phyloP scores from a whole-genome alignment of 2,113 vertebrate species.

The Eubucco bourcierii region DNA sequence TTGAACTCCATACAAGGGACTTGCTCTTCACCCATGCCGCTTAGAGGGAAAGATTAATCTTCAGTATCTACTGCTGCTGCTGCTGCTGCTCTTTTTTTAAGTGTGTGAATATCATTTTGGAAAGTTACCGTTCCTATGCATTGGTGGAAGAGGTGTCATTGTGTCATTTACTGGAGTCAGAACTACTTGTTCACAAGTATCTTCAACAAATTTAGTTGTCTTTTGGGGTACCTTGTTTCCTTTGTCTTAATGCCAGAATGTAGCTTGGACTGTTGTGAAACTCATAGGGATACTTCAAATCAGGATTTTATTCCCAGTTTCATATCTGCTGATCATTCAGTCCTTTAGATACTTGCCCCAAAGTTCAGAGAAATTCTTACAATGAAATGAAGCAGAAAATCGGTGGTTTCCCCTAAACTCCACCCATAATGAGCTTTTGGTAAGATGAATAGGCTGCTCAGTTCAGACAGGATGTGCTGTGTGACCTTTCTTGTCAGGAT shows the following conservation, averaged over 20 bases:
- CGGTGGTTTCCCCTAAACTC: background rate
- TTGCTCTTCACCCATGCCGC: slow-evolving; percentile 20
- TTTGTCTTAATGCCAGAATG: background rate
- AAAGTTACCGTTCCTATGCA: background rate
- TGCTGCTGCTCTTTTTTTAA: background rate
- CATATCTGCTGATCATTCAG: background rate
- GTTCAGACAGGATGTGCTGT: background rate
- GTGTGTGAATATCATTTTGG: background rate
- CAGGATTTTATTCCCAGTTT: background rate
- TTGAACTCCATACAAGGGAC: slow-evolving; percentile 42
- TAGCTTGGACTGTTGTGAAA: background rate
- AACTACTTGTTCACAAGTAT: background rate
- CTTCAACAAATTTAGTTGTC: background rate
- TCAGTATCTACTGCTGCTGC: slow-evolving; percentile 23
- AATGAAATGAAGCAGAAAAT: background rate
- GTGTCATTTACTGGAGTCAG: background rate
- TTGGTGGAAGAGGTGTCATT: background rate
- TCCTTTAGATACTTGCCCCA: background rate
- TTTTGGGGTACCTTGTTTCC: background rate
- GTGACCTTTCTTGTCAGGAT: background rate
- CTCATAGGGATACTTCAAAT: background rate
- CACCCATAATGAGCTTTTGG: background rate
- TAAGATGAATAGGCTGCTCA: background rate
- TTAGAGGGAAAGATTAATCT: slow-evolving; percentile 31
- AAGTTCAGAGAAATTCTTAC: slow-evolving; percentile 12